Conservation (phyloP, 2,113 vertebrate species). For the Anolis sagrei region DNA sequence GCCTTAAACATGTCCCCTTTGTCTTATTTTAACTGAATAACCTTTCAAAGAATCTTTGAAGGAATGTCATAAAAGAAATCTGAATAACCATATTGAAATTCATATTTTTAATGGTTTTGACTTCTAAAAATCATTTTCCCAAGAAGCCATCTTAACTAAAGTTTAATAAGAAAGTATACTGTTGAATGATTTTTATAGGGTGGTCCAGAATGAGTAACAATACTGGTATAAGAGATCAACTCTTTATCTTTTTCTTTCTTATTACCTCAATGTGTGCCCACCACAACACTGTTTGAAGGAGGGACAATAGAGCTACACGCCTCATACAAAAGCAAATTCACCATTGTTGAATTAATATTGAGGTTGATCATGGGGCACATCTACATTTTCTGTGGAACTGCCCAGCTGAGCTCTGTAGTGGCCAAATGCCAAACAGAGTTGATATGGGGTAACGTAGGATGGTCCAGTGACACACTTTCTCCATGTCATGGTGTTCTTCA, state of each 20-base stretch:
- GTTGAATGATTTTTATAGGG: neutral
- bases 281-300: neutral
- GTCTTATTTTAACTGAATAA: conserved; percentile 10
- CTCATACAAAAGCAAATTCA: neutral
- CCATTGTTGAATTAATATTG: neutral
- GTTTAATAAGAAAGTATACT: neutral
- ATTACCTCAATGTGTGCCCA: neutral
- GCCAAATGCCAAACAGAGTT: neutral
- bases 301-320: neutral
- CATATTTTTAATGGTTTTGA: neutral
- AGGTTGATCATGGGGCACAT: no score
- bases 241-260: neutral
- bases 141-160: no score
- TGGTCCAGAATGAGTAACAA: neutral
- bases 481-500: no score
- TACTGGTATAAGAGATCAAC: neutral
- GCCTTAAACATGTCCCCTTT: conserved; percentile 20
- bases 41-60: neutral
- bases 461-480: no score
- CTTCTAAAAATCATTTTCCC: neutral
- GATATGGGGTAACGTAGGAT: no score
- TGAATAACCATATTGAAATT: conserved; percentile 10
- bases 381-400: no score
- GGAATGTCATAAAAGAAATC: neutral
- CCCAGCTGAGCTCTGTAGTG: neutral